Percentiles rank a stretch among this genome's conserved stretches.
Conservation (phyloP, 2,113 vertebrate genomes). For the Coryphaenoides rupestris region DNA sequence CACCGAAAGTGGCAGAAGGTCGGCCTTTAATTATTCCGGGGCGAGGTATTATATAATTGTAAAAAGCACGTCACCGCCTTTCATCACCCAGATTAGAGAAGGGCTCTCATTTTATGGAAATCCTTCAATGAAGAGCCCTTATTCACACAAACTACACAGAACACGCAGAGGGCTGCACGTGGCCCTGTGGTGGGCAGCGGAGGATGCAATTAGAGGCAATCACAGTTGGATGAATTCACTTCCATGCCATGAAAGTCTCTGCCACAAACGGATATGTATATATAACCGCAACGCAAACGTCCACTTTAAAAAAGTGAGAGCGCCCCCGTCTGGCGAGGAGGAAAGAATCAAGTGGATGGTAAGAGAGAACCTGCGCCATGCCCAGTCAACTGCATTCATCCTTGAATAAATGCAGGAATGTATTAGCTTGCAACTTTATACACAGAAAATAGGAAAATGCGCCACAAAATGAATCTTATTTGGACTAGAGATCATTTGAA, state of each 20-base stretch:
- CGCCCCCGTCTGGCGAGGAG: conserved; percentile 10
- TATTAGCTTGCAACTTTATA: conserved; percentile 19
- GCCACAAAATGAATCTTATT: too few relatives aligned
- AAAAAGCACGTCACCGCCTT: conserved; percentile 29
- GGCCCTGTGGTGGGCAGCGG: conserved; percentile 5
- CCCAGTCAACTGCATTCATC: conserved; percentile 28
- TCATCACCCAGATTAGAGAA: conserved; percentile 37
- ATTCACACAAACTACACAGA: conserved; percentile 16
- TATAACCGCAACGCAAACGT: conserved; percentile 11
- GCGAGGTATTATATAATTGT: conserved; percentile 34
- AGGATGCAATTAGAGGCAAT: conserved; percentile 44
- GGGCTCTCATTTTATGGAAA: neutral
- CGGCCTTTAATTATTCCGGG: conserved; percentile 56
- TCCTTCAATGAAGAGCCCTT: conserved; percentile 14
- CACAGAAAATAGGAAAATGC: too few relatives aligned
- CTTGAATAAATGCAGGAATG: conserved; percentile 54
- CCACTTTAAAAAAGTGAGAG: conserved; percentile 19
- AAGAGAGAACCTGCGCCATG: conserved; percentile 20
- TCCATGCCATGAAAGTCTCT: conserved; percentile 5
- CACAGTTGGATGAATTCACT: conserved; percentile 24
- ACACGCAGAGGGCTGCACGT: neutral
- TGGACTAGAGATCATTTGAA: too few relatives aligned
- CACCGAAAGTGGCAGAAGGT: conserved; percentile 52
- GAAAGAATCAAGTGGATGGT: conserved; percentile 20
- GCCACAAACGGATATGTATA: conserved; percentile 8